phyloP scores from a whole-genome alignment of 35 echinoderm and acorn worm genomes.

The Ophiothrix spiculata region DNA sequence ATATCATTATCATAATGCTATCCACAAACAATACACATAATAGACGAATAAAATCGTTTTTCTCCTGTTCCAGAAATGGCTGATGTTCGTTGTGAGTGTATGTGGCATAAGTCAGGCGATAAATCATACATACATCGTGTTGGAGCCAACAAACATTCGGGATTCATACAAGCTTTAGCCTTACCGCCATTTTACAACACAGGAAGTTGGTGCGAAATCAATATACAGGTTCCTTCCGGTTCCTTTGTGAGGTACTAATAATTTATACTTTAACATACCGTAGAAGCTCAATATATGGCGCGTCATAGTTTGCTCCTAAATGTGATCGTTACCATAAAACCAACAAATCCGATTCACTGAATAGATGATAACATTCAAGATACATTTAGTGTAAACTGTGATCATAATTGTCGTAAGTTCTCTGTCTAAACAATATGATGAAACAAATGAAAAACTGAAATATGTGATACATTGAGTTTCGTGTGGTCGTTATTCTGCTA shows the following conservation, averaged over 20 bases:
- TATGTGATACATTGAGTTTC: too few species aligned
- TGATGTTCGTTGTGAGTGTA: constrained; percentile 55
- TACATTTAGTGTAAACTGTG: not conserved
- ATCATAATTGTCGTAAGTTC: not conserved
- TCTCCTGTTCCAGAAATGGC: constrained; percentile 38
- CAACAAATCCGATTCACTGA: too few species aligned
- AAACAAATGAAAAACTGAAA: too few species aligned
- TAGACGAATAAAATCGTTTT: too few species aligned
- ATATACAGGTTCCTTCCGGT: constrained; percentile 48
- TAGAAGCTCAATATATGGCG: not conserved
- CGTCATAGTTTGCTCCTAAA: not conserved
- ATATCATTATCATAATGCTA: too few species aligned
- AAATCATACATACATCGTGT: not conserved
- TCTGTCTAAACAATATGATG: not conserved
- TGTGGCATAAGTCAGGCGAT: constrained; percentile 38
- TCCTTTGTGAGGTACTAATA: constrained; percentile 42
- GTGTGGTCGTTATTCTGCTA: too few species aligned
- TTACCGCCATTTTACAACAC: constrained; percentile 77
- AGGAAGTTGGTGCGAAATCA: constrained; percentile 53
- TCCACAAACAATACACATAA: too few species aligned
- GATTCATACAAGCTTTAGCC: constrained; percentile 51
- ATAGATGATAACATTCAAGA: too few species aligned
- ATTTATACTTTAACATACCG: not conserved
- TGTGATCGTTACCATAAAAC: too few species aligned
- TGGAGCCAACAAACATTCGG: not conserved